Conservation (phyloP, 2,888 invertebrate genomes). For the Gastracanthus pulcherrimus region DNA sequence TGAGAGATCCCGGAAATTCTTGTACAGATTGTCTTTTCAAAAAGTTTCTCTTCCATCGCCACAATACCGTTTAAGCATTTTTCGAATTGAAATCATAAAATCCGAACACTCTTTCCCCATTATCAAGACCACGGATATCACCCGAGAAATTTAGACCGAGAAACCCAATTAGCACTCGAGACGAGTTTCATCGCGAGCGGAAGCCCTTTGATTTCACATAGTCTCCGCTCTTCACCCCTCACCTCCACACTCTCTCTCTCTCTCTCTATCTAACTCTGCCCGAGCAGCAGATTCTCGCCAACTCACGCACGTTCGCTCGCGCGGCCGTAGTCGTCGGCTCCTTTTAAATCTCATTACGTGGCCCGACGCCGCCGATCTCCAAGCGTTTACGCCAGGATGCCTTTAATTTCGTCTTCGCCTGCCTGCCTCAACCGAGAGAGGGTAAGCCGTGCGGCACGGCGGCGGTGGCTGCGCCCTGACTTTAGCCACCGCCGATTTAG, state of each 20-base stretch:
- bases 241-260: too few species aligned
- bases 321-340: too few species aligned
- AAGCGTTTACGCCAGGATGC: conserved; percentile 39
- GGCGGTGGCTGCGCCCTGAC: too few species aligned
- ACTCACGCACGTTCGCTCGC: conserved; percentile 44
- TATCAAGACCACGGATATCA: too few species aligned
- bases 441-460: too few species aligned
- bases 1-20: too few species aligned
- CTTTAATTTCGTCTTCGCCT: conserved; percentile 48
- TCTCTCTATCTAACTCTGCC: not conserved
- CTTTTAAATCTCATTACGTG: conserved; percentile 55
- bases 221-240: too few species aligned
- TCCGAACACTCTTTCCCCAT: too few species aligned
- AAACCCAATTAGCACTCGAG: conserved; percentile 41
- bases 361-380: conserved; percentile 48
- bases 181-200: conserved; percentile 28
- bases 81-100: too few species aligned
- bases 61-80: too few species aligned
- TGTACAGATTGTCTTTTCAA: too few species aligned
- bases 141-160: conserved; percentile 21
- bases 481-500: not conserved
- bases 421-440: not conserved
- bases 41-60: too few species aligned
- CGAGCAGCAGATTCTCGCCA: conserved; percentile 12
- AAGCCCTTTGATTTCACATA: conserved; percentile 46